These are phyloP conservation scores for Coptodon rendalli DNA, from an alignment of 2,113 vertebrate genomes.

Conservation along the genomic window DNA sequence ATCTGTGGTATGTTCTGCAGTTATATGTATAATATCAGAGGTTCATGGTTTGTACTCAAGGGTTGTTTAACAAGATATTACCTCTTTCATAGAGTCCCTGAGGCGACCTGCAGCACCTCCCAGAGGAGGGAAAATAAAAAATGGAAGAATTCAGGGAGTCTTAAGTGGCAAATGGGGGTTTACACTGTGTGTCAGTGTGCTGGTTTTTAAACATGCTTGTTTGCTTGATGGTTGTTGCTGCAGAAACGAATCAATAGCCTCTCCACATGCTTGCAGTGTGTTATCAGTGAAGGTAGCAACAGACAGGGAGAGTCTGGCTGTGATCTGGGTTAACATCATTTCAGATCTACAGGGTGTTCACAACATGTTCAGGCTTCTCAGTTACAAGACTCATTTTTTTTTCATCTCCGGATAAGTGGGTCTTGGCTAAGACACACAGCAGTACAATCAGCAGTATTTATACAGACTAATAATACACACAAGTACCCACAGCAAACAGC, in stretches of 20 bases:
- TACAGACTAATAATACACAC: neutral
- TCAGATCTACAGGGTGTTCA: neutral
- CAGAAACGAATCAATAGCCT: neutral
- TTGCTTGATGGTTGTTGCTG: neutral
- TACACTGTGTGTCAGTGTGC: neutral
- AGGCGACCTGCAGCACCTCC: neutral
- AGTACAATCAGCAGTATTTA: neutral
- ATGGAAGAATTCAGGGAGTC: neutral
- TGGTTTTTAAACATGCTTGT: neutral
- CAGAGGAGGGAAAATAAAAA: neutral
- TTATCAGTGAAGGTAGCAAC: constrained; percentile 13
- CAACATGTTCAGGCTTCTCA: neutral
- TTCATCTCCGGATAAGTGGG: neutral
- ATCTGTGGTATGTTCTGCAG: neutral
- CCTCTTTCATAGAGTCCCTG: neutral
- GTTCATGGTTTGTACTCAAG: neutral
- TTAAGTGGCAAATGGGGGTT: neutral
- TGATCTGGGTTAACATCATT: neutral
- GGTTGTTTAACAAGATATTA: neutral
- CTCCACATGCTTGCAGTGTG: neutral
- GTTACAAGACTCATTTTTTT: neutral
- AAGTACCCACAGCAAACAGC: neutral
- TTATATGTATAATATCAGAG: neutral
- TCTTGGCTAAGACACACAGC: neutral
- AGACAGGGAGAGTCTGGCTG: neutral